A percentile compares a stretch with the other conserved stretches of the same genome.
phyloP scores from a whole-genome alignment of 2,113 vertebrate genomes.

The Entosphenus tridentatus region DNA sequence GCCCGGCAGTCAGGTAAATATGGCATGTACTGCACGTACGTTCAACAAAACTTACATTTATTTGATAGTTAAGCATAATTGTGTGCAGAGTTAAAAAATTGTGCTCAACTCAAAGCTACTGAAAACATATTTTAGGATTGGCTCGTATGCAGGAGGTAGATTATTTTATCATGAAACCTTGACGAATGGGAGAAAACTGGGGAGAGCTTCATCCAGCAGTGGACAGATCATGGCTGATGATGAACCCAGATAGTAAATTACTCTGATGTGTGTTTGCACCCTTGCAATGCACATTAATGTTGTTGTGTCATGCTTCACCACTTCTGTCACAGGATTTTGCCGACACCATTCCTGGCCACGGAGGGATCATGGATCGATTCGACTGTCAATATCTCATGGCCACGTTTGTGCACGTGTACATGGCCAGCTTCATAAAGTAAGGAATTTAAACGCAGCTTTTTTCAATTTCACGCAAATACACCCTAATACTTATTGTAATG shows the following conservation, averaged over 20 bases:
- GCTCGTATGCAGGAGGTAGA: no score
- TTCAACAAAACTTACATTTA: no score
- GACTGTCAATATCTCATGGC: constrained; percentile 99
- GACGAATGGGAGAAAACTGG: no score
- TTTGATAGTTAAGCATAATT: no score
- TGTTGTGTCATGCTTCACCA: background rate
- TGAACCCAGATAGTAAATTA: background rate
- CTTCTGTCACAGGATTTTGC: constrained; percentile 53
- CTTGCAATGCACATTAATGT: no score
- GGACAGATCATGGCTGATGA: background rate
- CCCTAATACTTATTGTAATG: background rate
- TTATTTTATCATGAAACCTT: no score
- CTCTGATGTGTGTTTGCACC: background rate
- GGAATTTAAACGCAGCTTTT: fast-evolving
- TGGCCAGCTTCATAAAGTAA: constrained; percentile 94
- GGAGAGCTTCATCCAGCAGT: background rate
- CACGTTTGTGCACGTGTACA: constrained; percentile 97
- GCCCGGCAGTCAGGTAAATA: no score
- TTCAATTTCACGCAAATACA: background rate
- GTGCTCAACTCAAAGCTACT: no score
- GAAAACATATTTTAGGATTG: no score
- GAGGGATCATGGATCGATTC: constrained; percentile 94
- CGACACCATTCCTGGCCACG: constrained; percentile 84
- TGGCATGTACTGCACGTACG: no score
- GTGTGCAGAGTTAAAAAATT: no score